Evolutionary conservation across 1,140 invertebrate genomes (phyloP), one percentile per base, ranked within the genome.

Genomic region (Drosophila watanabei): DNA sequence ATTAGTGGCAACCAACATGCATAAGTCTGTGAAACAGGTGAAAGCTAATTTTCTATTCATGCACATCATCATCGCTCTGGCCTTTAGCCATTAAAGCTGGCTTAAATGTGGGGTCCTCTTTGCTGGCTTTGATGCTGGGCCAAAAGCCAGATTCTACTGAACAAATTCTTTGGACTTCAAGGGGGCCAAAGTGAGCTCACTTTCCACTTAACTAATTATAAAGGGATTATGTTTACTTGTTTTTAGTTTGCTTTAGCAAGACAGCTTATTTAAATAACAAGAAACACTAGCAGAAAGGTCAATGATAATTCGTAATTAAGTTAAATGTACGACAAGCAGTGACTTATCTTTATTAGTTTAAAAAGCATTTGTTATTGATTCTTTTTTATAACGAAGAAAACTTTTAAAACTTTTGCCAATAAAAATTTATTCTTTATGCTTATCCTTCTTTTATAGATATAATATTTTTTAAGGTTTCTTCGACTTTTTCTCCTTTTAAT

Each of bases 1-100:
- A 89, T 88, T 89, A 89, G 80, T 68, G 66, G 45, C 62, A 60
- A 49, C 72, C 80, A 84, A 64, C 46, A 56, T 54, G 56, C 54
- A 61, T 54, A 51, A 71, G 57, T 11, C 10, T 59, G 46, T n/a
- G 35, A 41, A 51, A 24, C 46, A 75, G 66, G 41, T 52, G 43
- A 66, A 77, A 84, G 76, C 73, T 63, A 70, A 83, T 83, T 83
- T 75, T 54, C 76, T 45, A 80, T 83, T 62, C 76, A 79, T 70
- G 59, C 64, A 65, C 63, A 79, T 84, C 73, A 79, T 83, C 69
- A 80, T 83, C 60, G 37, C 18, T 54, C 18, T 54, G 68, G 48
- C 32, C 30, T 46, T 69, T 32, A 32, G 39, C 33, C 54, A 45
- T 62, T 63, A 81, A 81, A 61, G 39, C n/a, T 20, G 57, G 16